phyloP scores from a whole-genome alignment of 2,113 vertebrate genomes.

The Stictonetta naevosa region DNA sequence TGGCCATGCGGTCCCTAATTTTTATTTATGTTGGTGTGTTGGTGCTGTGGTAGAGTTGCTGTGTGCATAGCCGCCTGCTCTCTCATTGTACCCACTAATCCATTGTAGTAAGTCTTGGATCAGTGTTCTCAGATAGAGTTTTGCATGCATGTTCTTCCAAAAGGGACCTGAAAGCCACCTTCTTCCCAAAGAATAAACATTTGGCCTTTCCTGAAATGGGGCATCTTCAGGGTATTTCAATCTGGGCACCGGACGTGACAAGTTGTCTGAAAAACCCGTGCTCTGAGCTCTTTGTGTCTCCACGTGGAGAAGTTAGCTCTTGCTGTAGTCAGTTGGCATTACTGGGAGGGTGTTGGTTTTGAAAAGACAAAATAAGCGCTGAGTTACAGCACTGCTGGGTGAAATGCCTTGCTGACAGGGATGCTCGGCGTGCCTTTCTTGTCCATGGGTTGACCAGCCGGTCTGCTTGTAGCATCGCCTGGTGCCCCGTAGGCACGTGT shows the following conservation, averaged over 20 bases:
- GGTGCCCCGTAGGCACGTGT: neutral
- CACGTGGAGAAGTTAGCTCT: rapidly evolving
- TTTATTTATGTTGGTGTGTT: neutral
- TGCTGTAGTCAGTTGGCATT: rapidly evolving
- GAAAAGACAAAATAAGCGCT: neutral
- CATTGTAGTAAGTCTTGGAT: neutral
- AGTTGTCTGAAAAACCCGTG: neutral
- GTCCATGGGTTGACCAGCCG: rapidly evolving
- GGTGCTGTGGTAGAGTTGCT: neutral
- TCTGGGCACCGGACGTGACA: neutral
- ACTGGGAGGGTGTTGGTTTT: neutral
- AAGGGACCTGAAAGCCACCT: neutral
- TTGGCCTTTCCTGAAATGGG: neutral
- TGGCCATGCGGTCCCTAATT: neutral
- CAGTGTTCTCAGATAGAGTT: neutral
- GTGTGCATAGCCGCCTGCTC: neutral
- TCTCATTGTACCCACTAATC: neutral
- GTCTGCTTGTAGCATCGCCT: neutral
- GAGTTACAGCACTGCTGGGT: neutral
- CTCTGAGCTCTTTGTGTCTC: rapidly evolving
- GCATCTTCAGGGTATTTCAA: neutral
- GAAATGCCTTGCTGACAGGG: neutral
- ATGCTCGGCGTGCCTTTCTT: neutral
- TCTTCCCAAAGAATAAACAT: neutral
- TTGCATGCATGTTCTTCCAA: neutral